Evolutionary conservation across 2,113 vertebrate species (phyloP).

Genomic region (Dissostichus mawsoni): DNA sequence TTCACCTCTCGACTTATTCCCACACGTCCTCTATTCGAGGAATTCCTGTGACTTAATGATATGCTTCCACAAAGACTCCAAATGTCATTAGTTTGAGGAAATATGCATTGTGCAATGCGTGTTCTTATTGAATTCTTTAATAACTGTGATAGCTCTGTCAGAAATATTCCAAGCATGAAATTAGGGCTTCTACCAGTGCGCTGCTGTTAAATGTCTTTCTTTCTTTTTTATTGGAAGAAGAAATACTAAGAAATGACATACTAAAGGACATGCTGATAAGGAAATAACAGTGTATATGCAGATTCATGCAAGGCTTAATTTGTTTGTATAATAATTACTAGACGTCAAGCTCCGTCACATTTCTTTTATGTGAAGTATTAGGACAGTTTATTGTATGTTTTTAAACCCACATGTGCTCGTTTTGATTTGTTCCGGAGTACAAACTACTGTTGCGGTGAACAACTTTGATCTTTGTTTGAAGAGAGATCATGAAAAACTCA

Average conservation of each 20-base stretch:
- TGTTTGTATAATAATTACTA: neutral
- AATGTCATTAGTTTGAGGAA: slow-evolving; percentile 72
- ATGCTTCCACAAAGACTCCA: slow-evolving; percentile 60
- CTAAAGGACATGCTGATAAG: slow-evolving; percentile 41
- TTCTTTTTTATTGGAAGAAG: slow-evolving; percentile 30
- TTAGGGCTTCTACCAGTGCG: slow-evolving; percentile 50
- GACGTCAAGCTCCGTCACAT: neutral
- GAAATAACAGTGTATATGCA: slow-evolving; percentile 29
- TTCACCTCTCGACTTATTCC: slow-evolving; percentile 14
- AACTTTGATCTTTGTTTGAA: slow-evolving; percentile 31
- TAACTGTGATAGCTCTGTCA: slow-evolving; percentile 61
- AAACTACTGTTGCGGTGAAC: neutral
- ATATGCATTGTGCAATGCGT: slow-evolving; percentile 61
- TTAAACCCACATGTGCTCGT: neutral
- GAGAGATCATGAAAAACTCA: neutral
- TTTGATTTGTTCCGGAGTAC: neutral
- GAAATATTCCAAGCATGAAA: slow-evolving; percentile 76
- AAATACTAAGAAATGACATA: slow-evolving; percentile 39
- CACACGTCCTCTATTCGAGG: slow-evolving; percentile 24
- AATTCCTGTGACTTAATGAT: slow-evolving; percentile 58
- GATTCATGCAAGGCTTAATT: slow-evolving; percentile 13
- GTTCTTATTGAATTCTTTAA: slow-evolving; percentile 68
- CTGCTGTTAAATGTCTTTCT: slow-evolving; percentile 43
- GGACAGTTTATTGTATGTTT: neutral
- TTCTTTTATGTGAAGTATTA: neutral